Conservation (phyloP, 2,888 invertebrate species). For the Ctenicera cuprea region DNA sequence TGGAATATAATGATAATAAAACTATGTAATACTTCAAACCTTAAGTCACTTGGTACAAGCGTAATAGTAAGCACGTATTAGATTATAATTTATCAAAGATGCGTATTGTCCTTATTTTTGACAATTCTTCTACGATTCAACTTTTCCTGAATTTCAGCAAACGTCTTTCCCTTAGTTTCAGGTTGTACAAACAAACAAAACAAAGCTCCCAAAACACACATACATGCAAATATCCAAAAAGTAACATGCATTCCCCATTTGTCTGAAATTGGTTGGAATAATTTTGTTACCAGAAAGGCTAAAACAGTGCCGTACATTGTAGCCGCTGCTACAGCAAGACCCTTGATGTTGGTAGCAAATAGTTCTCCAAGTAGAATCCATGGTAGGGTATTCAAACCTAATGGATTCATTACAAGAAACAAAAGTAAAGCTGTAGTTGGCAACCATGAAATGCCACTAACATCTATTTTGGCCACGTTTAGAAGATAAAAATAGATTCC, state of each 20-base stretch:
- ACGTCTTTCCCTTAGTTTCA: conserved; percentile 79
- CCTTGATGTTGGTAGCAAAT: conserved; percentile 79
- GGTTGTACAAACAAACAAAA: conserved; percentile 77
- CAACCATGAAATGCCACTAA: conserved; percentile 72
- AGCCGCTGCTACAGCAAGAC: conserved; percentile 76
- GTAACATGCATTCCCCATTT: conserved; percentile 76
- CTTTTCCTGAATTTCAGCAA: conserved; percentile 77
- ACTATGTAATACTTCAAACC: no score
- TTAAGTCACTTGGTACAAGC: no score
- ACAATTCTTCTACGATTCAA: conserved; percentile 67
- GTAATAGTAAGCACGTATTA: no score
- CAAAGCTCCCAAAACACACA: conserved; percentile 75
- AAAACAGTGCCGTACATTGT: conserved; percentile 76
- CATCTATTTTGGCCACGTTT: conserved; percentile 68
- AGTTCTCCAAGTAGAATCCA: conserved; percentile 80
- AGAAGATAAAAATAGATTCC: conserved; percentile 76
- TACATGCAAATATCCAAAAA: conserved; percentile 76
- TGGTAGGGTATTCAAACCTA: conserved; percentile 78
- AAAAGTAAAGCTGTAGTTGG: conserved; percentile 75
- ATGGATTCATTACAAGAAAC: conserved; percentile 77
- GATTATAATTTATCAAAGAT: no score
- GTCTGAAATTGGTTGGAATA: conserved; percentile 77
- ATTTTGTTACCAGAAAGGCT: conserved; percentile 77
- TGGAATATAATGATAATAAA: no score
- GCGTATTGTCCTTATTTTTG: no score